Evolutionary conservation across 2,797 vertebrate genomes (phyloP), one percentile per base, ranked within the genome.

Genomic region (Lindbergichthys nudifrons): DNA sequence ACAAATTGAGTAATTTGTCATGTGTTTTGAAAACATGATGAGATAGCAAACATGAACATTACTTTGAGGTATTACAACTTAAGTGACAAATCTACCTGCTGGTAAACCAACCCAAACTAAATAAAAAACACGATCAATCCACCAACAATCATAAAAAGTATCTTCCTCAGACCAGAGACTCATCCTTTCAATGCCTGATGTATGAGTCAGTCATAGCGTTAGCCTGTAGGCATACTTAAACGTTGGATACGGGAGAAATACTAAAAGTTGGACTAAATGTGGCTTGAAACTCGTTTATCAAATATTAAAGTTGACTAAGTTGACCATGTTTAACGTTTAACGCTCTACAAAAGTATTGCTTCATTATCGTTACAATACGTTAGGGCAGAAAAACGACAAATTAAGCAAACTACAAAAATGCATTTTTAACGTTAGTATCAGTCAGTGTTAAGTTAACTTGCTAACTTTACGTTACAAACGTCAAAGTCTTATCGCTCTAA

Each of bases 11-110:
- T 11, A 68, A 39, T 45, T 30, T 36, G 39, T 23, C 7, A 16
- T n/a, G 8, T 64, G 41, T 72, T 75, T 53, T 76, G 23, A 3
- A 54, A 65, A 62, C n/a, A 58, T 4, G 43, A 51, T 54, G 65
- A 46, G 18, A 64, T 45, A 36, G 73, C 57, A 57, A 60, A 45
- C n/a, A 57, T 2, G 3, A 30, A 13, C 46, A 14, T 16, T 5
- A 53, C 18, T 30, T 23, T 3, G 15, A 3, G 2, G 48, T 15
- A 62, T 51, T 39, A 3, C 32, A 21, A 30, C 18, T 3, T 16
- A 26, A 53, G 9, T 8, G 16, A 41, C 15, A 9, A 11, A 23
- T 63, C 1, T 10, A 58, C 14, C 41, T 54, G 7, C 19, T 39
- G 41, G 65, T 56, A 8, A 21, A 30, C 26, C 41, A 43, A 1